phyloP scores from a whole-genome alignment of 2,113 vertebrate genomes.

The Dendropsophus ebraccatus region DNA sequence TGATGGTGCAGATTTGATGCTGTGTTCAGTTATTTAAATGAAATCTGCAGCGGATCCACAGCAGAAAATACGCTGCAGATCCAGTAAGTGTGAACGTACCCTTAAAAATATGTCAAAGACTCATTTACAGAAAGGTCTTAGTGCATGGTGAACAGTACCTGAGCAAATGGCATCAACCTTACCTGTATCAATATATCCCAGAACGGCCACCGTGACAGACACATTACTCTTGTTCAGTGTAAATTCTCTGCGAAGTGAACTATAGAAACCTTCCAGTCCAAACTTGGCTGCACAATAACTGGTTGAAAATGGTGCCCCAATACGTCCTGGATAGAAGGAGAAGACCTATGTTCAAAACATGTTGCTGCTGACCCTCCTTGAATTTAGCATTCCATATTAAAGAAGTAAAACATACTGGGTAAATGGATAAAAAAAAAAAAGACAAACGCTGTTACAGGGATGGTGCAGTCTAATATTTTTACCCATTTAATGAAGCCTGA shows the following conservation, averaged over 20 bases:
- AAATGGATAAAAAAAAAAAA: neutral
- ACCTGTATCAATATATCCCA: slow-evolving; percentile 64
- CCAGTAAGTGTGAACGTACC: no score
- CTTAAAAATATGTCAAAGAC: neutral
- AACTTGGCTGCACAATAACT: slow-evolving; percentile 57
- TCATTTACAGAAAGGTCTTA: neutral
- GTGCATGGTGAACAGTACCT: neutral
- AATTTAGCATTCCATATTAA: neutral
- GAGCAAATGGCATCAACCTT: neutral
- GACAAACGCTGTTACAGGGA: no score
- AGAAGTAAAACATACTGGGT: neutral
- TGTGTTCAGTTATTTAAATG: no score
- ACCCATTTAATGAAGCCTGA: no score
- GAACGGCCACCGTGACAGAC: slow-evolving; percentile 59
- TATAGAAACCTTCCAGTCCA: slow-evolving; percentile 61
- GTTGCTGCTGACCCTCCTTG: neutral
- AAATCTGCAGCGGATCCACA: no score
- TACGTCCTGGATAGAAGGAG: slow-evolving; percentile 50
- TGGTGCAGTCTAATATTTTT: no score
- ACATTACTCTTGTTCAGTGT: slow-evolving; percentile 39
- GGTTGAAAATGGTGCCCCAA: slow-evolving; percentile 37
- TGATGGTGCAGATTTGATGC: no score
- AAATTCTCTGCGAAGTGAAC: slow-evolving; percentile 53
- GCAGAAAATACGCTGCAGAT: no score
- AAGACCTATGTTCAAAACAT: neutral